These are phyloP conservation scores for Tetramorium alpestre DNA, from an alignment of 1,140 invertebrate genomes.

Conservation along the genomic window DNA sequence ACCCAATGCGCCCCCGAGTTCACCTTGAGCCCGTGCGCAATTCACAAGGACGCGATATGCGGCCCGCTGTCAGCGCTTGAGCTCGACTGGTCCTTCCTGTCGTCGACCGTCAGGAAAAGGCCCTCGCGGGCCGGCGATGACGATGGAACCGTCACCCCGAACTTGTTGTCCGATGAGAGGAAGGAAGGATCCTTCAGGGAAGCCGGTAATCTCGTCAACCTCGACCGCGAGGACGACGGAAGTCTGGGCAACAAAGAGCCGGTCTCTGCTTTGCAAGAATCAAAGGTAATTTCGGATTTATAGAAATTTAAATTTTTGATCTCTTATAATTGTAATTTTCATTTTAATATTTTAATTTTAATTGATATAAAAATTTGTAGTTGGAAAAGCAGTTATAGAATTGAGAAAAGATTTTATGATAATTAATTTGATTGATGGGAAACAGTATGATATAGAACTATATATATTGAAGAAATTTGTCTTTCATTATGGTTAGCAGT, in stretches of 20 bases:
- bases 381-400: not conserved
- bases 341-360: not conserved
- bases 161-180: slow-evolving; percentile 58
- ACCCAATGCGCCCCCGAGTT: slow-evolving; percentile 87
- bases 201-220: slow-evolving; percentile 28
- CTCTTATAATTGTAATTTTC: not conserved
- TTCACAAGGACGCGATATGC: slow-evolving; percentile 89
- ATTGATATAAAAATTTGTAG: not conserved
- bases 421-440: not conserved
- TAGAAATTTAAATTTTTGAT: not conserved
- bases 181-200: slow-evolving; percentile 19
- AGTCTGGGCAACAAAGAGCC: slow-evolving; percentile 9
- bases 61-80: slow-evolving; percentile 87
- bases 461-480: not conserved
- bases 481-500: not conserved
- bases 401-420: not conserved
- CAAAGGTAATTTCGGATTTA: slow-evolving; percentile 32
- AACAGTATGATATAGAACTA: not conserved
- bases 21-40: slow-evolving; percentile 88
- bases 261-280: slow-evolving; percentile 15
- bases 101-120: slow-evolving; percentile 64
- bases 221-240: not conserved
- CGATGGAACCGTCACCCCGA: slow-evolving; percentile 60
- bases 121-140: slow-evolving; percentile 36
- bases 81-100: slow-evolving; percentile 86